These are phyloP conservation scores for Orius insidiosus DNA, from an alignment of 1,140 invertebrate genomes.

Conservation along the genomic window DNA sequence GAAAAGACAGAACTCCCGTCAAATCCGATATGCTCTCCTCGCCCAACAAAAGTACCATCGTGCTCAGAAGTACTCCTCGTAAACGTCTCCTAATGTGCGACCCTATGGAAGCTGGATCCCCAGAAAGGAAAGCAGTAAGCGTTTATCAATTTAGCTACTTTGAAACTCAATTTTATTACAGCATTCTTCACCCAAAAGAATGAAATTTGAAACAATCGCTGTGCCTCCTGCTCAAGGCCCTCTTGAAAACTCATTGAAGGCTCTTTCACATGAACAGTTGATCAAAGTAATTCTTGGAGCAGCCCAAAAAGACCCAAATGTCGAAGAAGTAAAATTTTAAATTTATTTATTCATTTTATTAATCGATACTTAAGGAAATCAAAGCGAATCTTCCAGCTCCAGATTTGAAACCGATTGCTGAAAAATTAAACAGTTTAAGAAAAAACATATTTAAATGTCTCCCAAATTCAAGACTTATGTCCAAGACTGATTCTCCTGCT, in stretches of 20 bases:
- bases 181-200: conserved; percentile 22
- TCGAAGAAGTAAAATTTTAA: conserved; percentile 29
- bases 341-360: neutral
- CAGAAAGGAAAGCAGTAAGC: conserved; percentile 30
- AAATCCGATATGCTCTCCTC: conserved; percentile 23
- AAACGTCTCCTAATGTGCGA: conserved; percentile 39
- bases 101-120: conserved; percentile 26
- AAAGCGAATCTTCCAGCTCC: conserved; percentile 40
- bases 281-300: conserved; percentile 45
- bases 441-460: conserved; percentile 52
- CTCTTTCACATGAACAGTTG: conserved; percentile 48
- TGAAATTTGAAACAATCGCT: conserved; percentile 17
- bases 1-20: conserved; percentile 21
- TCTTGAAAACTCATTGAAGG: conserved; percentile 37
- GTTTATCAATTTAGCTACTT: neutral
- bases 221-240: conserved; percentile 13
- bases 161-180: neutral
- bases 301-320: conserved; percentile 34
- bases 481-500: conserved; percentile 47
- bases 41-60: conserved; percentile 35
- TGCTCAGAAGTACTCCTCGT: conserved; percentile 37
- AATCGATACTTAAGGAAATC: conserved; percentile 23
- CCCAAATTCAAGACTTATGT: conserved; percentile 41
- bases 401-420: conserved; percentile 45
- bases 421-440: conserved; percentile 44